Conservation (phyloP, 2,888 invertebrate species). For the Achlya flavicornis region DNA sequence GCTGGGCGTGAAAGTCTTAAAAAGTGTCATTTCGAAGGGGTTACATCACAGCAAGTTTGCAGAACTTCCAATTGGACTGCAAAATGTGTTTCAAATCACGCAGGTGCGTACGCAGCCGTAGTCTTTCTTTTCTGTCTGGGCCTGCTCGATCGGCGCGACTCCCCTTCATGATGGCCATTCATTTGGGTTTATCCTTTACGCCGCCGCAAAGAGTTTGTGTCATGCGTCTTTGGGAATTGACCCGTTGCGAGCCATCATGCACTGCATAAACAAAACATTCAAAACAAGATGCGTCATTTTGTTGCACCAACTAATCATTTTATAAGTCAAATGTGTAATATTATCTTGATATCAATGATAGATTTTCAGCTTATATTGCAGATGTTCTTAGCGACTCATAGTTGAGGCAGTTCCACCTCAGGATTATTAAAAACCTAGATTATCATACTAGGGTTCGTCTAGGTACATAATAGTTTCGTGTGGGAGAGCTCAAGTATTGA, state of each 20-base stretch:
- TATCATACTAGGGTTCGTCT: slow-evolving; percentile 20
- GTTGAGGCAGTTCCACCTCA: not conserved
- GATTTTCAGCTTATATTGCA: not conserved
- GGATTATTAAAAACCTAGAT: not conserved
- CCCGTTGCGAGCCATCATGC: slow-evolving; percentile 65
- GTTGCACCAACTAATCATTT: slow-evolving; percentile 27
- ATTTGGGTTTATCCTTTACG: slow-evolving; percentile 83
- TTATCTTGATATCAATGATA: slow-evolving; percentile 8
- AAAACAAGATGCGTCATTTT: slow-evolving; percentile 60
- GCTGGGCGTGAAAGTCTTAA: slow-evolving; percentile 69
- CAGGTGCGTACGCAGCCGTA: slow-evolving; percentile 99
- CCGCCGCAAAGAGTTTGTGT: slow-evolving; percentile 83
- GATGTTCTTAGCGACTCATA: not conserved
- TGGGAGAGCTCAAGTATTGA: slow-evolving; percentile 68
- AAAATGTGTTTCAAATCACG: slow-evolving; percentile 86
- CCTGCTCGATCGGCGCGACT: slow-evolving; percentile 90
- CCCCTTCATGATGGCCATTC: slow-evolving; percentile 83
- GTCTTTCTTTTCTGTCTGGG: slow-evolving; percentile 93
- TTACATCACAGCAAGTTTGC: slow-evolving; percentile 80
- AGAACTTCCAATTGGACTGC: slow-evolving; percentile 74
- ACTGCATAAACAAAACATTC: slow-evolving; percentile 73
- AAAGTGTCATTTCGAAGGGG: slow-evolving; percentile 78
- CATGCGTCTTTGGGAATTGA: slow-evolving; percentile 75
- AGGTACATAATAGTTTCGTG: slow-evolving; percentile 32
- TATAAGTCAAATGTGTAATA: slow-evolving; percentile 27